Evolutionary conservation across 2,888 invertebrate genomes (phyloP).

Genomic region (Encarsia formosa): DNA sequence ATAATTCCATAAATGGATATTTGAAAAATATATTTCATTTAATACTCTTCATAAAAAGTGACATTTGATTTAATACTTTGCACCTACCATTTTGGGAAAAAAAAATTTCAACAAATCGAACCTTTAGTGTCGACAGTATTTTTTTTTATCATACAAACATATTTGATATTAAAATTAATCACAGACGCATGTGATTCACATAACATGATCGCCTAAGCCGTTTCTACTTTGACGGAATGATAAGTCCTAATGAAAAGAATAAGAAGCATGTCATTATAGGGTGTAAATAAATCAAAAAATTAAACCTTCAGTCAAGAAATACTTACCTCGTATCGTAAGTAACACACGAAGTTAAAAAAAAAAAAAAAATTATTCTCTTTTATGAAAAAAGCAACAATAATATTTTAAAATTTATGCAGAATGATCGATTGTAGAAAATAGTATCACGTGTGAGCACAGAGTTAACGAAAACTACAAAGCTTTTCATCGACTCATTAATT

Average conservation of each 20-base stretch:
- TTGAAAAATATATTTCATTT: slow-evolving; percentile 27
- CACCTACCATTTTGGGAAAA: slow-evolving; percentile 23
- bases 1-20: slow-evolving; percentile 23
- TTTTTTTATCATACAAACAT: slow-evolving; percentile 26
- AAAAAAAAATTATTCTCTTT: slow-evolving; percentile 5
- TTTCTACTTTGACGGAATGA: slow-evolving; percentile 14
- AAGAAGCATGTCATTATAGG: slow-evolving; percentile 16
- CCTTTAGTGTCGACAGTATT: slow-evolving; percentile 21
- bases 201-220: slow-evolving; percentile 16
- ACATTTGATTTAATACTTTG: slow-evolving; percentile 18
- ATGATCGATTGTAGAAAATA: slow-evolving; percentile 26
- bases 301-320: slow-evolving; percentile 17
- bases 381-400: slow-evolving; percentile 7
- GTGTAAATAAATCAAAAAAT: slow-evolving; percentile 5
- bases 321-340: slow-evolving; percentile 19
- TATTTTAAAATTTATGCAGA: too few species aligned
- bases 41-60: slow-evolving; percentile 15
- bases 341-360: neutral
- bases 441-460: too few species aligned
- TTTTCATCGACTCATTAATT: slow-evolving; percentile 23
- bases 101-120: slow-evolving; percentile 19
- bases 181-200: slow-evolving; percentile 25
- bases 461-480: slow-evolving; percentile 27
- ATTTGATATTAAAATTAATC: slow-evolving; percentile 27
- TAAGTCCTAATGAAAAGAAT: slow-evolving; percentile 21